Evolutionary conservation across 2,113 vertebrate species (phyloP).

Genomic region (Hemiscyllium ocellatum): DNA sequence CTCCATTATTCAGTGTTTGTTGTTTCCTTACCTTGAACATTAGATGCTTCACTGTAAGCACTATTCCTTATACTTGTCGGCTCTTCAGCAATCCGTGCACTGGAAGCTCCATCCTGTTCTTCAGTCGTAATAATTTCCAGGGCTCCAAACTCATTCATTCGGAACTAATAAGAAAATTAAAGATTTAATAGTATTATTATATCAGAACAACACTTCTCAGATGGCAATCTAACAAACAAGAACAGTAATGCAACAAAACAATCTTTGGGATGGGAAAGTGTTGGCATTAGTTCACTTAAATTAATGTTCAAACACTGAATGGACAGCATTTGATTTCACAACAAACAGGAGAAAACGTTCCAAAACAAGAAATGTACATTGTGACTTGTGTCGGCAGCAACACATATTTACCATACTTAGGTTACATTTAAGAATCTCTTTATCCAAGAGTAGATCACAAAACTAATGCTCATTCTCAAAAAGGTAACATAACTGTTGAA

Average conservation of each 20-base stretch:
- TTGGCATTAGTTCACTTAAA: neutral
- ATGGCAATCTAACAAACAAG: neutral
- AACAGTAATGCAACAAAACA: neutral
- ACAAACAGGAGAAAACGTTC: neutral
- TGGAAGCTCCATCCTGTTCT: conserved; percentile 13
- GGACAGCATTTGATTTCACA: neutral
- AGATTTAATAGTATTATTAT: neutral
- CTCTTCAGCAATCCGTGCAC: neutral
- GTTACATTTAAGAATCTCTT: neutral
- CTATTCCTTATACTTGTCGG: neutral
- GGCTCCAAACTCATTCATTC: conserved; percentile 33
- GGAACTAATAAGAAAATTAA: conserved; percentile 24
- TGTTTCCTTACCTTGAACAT: conserved; percentile 15
- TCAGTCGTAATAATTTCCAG: conserved; percentile 33
- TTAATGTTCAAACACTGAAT: neutral
- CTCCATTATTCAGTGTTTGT: neutral
- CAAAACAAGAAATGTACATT: neutral
- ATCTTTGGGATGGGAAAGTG: neutral
- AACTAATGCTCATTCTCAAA: neutral
- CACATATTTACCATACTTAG: neutral
- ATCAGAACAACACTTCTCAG: neutral
- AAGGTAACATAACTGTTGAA: neutral
- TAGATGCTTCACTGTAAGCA: neutral
- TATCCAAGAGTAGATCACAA: neutral
- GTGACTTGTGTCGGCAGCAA: neutral